These are phyloP conservation scores for Drosophila nr. perissopoda DNA, from an alignment of 2,888 invertebrate species.

Conservation along the genomic window DNA sequence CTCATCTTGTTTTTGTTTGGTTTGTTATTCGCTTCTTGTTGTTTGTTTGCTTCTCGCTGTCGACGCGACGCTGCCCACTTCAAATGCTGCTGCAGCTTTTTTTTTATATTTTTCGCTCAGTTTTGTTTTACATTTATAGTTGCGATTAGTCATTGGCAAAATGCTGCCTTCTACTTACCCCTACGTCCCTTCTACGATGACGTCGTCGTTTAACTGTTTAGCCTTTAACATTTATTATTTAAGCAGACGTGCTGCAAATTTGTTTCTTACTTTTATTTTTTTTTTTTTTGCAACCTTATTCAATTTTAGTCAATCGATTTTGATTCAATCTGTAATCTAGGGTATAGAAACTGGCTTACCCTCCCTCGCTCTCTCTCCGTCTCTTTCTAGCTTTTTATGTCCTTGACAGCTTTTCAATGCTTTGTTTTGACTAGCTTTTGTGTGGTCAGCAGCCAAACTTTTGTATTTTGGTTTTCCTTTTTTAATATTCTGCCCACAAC, in stretches of 20 bases:
- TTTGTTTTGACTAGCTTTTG: slow-evolving; percentile 41
- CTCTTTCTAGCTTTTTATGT: not conserved
- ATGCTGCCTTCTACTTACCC: slow-evolving; percentile 61
- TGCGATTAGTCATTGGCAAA: slow-evolving; percentile 66
- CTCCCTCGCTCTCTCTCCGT: not conserved
- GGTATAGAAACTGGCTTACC: not conserved
- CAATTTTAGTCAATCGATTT: not conserved
- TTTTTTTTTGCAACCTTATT: not conserved
- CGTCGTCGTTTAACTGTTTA: slow-evolving; percentile 16
- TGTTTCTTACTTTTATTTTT: not conserved
- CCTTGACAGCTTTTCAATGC: slow-evolving; percentile 40
- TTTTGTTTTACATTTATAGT: slow-evolving; percentile 35
- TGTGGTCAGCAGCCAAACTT: slow-evolving; percentile 2
- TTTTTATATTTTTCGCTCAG: slow-evolving; percentile 8
- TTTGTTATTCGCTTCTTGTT: slow-evolving; percentile 7
- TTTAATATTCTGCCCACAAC: slow-evolving; percentile 11
- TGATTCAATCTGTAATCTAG: slow-evolving; percentile 1
- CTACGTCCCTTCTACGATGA: slow-evolving; percentile 17
- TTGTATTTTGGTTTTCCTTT: not conserved
- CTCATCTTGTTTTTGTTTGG: slow-evolving; percentile 32
- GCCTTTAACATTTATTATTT: slow-evolving; percentile 17
- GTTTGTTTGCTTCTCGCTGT: slow-evolving; percentile 44
- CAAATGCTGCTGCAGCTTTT: slow-evolving; percentile 40
- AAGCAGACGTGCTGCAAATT: not conserved
- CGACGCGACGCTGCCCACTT: slow-evolving; percentile 47